phyloP scores from a whole-genome alignment of 2,797 vertebrate species.

The Aplochiton taeniatus region DNA sequence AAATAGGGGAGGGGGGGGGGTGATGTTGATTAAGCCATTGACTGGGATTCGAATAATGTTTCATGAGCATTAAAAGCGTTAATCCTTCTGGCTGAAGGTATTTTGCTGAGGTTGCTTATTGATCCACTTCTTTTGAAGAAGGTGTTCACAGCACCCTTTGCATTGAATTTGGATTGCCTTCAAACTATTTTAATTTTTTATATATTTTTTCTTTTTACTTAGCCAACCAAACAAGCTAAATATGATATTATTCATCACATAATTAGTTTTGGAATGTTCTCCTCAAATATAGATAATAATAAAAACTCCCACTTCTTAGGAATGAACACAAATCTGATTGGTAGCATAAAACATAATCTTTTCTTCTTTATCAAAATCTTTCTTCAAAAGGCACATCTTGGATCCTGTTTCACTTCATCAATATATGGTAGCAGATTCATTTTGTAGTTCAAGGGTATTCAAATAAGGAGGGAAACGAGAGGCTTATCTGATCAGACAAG shows the following conservation, averaged over 20 bases:
- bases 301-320: too few species aligned
- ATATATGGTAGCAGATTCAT: constrained; percentile 55
- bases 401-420: constrained; percentile 54
- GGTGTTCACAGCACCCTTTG: constrained; percentile 33
- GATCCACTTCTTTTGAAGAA: constrained; percentile 37
- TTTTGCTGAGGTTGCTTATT: constrained; percentile 48
- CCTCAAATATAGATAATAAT: too few species aligned
- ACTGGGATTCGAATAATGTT: constrained; percentile 40
- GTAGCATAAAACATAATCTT: constrained; percentile 40
- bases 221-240: too few species aligned
- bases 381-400: constrained; percentile 53
- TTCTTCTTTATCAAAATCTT: constrained; percentile 57
- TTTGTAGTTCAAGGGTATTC: constrained; percentile 72
- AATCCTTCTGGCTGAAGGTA: constrained; percentile 39
- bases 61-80: constrained; percentile 35
- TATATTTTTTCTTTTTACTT: too few species aligned
- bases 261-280: too few species aligned
- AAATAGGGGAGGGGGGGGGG: too few species aligned
- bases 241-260: too few species aligned
- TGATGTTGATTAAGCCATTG: constrained; percentile 27
- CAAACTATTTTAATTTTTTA: too few species aligned
- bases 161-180: constrained; percentile 1
- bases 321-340: too few species aligned
- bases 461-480: constrained; percentile 61
- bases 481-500: constrained; percentile 72